These are phyloP conservation scores for Pristiophorus japonicus DNA, from an alignment of 2,113 vertebrate species.

Conservation along the genomic window DNA sequence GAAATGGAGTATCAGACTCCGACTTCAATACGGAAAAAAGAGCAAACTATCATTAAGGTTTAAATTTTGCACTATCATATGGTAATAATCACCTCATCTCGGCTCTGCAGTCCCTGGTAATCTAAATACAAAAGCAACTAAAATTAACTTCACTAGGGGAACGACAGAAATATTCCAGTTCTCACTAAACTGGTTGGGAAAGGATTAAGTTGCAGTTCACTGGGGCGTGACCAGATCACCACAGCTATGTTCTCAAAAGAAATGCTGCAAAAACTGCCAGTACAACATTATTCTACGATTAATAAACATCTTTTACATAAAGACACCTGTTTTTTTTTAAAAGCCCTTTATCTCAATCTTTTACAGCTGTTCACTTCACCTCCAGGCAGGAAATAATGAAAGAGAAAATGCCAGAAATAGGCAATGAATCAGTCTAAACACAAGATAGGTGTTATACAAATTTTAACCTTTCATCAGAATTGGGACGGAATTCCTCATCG, in stretches of 20 bases:
- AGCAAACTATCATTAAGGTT: neutral
- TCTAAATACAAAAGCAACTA: conserved; percentile 13
- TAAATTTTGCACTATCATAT: neutral
- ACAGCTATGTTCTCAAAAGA: neutral
- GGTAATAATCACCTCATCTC: neutral
- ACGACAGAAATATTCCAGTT: neutral
- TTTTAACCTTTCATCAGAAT: neutral
- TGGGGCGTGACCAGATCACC: neutral
- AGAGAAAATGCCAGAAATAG: neutral
- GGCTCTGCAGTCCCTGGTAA: neutral
- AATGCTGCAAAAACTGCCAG: neutral
- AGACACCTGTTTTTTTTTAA: neutral
- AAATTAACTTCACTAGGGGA: neutral
- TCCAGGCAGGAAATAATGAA: neutral
- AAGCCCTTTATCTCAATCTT: neutral
- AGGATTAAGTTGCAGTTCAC: conserved; percentile 16
- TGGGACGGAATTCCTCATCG: no score
- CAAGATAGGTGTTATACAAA: neutral
- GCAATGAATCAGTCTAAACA: neutral
- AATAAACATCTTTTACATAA: neutral
- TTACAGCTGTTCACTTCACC: neutral
- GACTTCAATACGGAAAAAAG: neutral
- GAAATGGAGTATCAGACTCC: neutral
- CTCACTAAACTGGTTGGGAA: conserved; percentile 12
- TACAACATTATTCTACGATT: neutral